Base-by-base conservation (phyloP, 2,113 vertebrate genomes). In the Chascanopsetta lugubris region DNA sequence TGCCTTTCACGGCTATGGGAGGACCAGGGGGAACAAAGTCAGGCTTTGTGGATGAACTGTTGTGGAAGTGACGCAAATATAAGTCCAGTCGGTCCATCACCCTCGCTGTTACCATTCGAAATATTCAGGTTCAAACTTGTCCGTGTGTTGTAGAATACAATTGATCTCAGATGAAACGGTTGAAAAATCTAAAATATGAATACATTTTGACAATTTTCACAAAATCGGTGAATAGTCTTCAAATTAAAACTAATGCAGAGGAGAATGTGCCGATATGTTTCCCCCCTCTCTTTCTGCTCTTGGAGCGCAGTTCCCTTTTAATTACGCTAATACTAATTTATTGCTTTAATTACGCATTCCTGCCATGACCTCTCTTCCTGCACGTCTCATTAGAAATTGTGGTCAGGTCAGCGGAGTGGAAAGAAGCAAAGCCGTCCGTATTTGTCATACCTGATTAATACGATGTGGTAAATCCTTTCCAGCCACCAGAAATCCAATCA, bases 361-460 rank as follows among this genome's bases (percentile, higher is more conserved):
- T 90, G 85, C 77, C 84, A 68, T 69, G 81, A 85, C 89, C 85
- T 88, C 68, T 87, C 85, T 76, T 90, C 58, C 65, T 88, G 56
- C n/a, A 62, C 47, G 18, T 92, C 84, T 88, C 85, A 58, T 38
- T 90, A 90, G 72, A 91, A 90, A 87, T 80, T 80, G 79, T 64
- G 77, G 74, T 90, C 85, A 74, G 77, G 79, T 88, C 80, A 90
- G 85, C 78, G 76, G 90, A 88, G 79, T 80, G 79, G 24, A 30
- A 89, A 90, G 87, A 86, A 71, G 74, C 81, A 89, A 90, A 90
- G 18, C 82, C 75, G 88, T 91, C 77, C 75, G 87, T 92, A 91
- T 92, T 92, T 92, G 90, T 91, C 94, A 92, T 98, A 98, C 96
- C 96, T 96, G 95, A 93, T 94, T 92, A 92, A 93, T 92, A 89